A percentile compares a stretch with the other conserved stretches of the same genome.
Evolutionary conservation across 1,140 invertebrate genomes (phyloP).

Genomic region (Gryon sp.): DNA sequence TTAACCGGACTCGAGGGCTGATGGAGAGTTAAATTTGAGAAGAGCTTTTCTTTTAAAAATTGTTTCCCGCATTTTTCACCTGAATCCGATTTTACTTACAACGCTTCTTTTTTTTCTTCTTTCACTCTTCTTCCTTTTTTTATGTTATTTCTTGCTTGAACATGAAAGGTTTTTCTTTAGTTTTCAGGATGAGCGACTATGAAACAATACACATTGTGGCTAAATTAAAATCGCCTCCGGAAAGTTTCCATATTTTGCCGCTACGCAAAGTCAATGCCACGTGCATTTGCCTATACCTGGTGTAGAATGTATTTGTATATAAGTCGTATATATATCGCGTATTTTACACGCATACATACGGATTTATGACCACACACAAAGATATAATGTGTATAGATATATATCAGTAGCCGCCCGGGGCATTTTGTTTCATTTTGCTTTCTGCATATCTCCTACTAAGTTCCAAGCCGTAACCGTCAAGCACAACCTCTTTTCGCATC

Average conservation of each 20-base stretch:
- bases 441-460: slow-evolving; percentile 60
- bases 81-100: slow-evolving; percentile 1
- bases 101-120: neutral
- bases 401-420: slow-evolving; percentile 63
- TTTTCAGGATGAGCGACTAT: slow-evolving; percentile 61
- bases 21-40: neutral
- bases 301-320: too few relatives aligned
- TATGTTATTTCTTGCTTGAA: too few relatives aligned
- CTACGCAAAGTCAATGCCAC: slow-evolving; percentile 57
- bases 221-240: slow-evolving; percentile 80
- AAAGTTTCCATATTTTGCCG: slow-evolving; percentile 76
- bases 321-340: slow-evolving; percentile 5
- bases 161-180: slow-evolving; percentile 68
- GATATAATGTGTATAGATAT: slow-evolving; percentile 1
- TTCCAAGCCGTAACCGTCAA: slow-evolving; percentile 37
- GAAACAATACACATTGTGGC: slow-evolving; percentile 79
- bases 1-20: slow-evolving; percentile 2
- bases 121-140: neutral
- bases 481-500: slow-evolving; percentile 32
- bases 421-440: slow-evolving; percentile 77
- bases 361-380: slow-evolving; percentile 24
- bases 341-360: slow-evolving; percentile 14
- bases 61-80: neutral
- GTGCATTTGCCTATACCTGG: slow-evolving; percentile 15
- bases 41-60: slow-evolving; percentile 12